A percentile compares a stretch with the other conserved stretches of the same genome.
These are phyloP conservation scores for Potorous gilbertii DNA, from an alignment of 2,797 vertebrate genomes.

Conservation along the genomic window DNA sequence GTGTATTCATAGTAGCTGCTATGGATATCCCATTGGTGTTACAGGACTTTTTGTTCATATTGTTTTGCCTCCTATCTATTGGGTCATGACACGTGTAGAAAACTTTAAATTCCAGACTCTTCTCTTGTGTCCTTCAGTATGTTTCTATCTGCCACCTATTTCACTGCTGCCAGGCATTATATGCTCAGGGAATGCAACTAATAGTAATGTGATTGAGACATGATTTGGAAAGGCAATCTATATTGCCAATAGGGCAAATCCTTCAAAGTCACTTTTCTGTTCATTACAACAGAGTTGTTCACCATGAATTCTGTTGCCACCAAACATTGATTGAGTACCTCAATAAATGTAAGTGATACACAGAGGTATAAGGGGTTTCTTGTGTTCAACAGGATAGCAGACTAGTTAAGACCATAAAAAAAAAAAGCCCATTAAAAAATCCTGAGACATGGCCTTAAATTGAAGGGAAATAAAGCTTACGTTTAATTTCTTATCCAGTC, in stretches of 20 bases:
- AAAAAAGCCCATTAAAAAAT: not conserved
- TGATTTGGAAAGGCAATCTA: not conserved
- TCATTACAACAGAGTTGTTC: not conserved
- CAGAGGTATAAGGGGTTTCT: not conserved
- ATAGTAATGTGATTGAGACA: not conserved
- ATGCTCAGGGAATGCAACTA: not conserved
- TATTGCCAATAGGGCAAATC: not conserved
- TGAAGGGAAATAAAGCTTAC: not conserved
- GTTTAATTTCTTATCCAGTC: slow-evolving; percentile 20
- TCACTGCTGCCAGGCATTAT: not conserved
- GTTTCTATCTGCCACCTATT: not conserved
- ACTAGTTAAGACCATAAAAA: not conserved
- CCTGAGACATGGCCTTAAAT: not conserved
- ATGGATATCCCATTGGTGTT: too few species aligned
- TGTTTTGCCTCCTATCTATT: not conserved
- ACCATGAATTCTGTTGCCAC: not conserved
- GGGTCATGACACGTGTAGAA: not conserved
- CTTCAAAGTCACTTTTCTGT: not conserved
- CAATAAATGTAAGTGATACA: not conserved
- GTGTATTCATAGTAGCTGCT: too few species aligned
- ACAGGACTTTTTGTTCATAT: not conserved
- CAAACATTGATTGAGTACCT: not conserved
- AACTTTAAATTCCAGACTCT: not conserved
- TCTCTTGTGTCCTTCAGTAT: not conserved
- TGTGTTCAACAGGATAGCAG: not conserved